Evolutionary conservation across 2,888 invertebrate species (phyloP).

Genomic region (Atrina japonica): DNA sequence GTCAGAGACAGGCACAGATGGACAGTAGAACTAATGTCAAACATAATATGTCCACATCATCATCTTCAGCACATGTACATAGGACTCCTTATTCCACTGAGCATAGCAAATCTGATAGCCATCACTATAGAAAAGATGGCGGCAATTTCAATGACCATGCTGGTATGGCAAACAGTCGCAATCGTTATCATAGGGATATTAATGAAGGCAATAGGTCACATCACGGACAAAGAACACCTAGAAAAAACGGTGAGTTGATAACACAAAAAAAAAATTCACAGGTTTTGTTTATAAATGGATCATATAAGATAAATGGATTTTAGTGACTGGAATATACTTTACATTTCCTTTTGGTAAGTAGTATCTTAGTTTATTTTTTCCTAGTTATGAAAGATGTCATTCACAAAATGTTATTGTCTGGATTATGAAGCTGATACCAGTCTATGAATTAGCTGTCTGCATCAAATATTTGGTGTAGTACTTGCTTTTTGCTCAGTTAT

Average conservation of each 20-base stretch:
- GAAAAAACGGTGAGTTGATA: constrained; percentile 53
- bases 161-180: constrained; percentile 32
- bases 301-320: too few species aligned
- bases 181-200: constrained; percentile 54
- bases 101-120: background rate
- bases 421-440: too few species aligned
- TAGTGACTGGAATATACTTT: too few species aligned
- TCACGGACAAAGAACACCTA: constrained; percentile 31
- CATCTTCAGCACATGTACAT: constrained; percentile 4
- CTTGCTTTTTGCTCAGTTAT: too few species aligned
- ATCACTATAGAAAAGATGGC: constrained; percentile 8
- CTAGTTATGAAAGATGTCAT: too few species aligned
- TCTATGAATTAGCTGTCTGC: too few species aligned
- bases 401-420: too few species aligned
- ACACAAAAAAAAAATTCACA: too few species aligned
- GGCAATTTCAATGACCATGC: constrained; percentile 23
- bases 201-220: constrained; percentile 55
- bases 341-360: too few species aligned
- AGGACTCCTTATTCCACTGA: constrained; percentile 19
- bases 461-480: too few species aligned
- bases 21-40: constrained; percentile 40
- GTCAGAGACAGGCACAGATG: constrained; percentile 58
- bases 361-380: too few species aligned
- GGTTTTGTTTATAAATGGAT: too few species aligned
- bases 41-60: background rate